These are phyloP conservation scores for Phenganax marumi DNA, from an alignment of 92 coral and sea anemone species.

Conservation along the genomic window DNA sequence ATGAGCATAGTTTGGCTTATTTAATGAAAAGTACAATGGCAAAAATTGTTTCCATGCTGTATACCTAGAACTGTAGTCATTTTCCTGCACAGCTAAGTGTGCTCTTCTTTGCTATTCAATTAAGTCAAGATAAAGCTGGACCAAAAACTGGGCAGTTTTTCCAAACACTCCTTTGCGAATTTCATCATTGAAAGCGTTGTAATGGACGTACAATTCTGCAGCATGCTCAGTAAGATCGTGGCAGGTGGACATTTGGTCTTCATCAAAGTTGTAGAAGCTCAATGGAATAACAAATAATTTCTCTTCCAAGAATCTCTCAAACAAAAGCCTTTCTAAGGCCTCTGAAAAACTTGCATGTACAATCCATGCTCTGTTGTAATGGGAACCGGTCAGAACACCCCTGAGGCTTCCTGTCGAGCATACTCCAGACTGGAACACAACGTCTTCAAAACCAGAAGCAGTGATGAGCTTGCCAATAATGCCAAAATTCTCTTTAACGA, in stretches of 20 bases:
- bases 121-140: not conserved
- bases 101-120: not conserved
- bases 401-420: not conserved
- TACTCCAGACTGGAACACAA: not conserved
- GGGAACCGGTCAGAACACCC: not conserved
- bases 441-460: conserved; percentile 8
- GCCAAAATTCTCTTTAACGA: too few relatives aligned
- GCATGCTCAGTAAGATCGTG: not conserved
- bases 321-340: conserved; percentile 22
- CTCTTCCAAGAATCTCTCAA: conserved; percentile 18
- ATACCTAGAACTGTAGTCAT: not conserved
- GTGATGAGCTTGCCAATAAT: conserved; percentile 2
- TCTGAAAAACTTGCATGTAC: not conserved
- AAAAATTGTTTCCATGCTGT: not conserved
- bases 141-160: conserved; percentile 29
- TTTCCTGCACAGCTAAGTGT: conserved; percentile 18
- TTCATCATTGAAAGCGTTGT: not conserved
- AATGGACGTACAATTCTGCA: not conserved
- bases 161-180: not conserved
- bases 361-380: conserved; percentile 3
- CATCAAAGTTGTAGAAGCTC: not conserved
- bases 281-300: not conserved
- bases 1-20: conserved; percentile 8
- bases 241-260: conserved; percentile 9
- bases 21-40: conserved; percentile 12